These are phyloP conservation scores for Psittacula cyanocephala DNA, from an alignment of 2,113 vertebrate species.

Conservation along the genomic window DNA sequence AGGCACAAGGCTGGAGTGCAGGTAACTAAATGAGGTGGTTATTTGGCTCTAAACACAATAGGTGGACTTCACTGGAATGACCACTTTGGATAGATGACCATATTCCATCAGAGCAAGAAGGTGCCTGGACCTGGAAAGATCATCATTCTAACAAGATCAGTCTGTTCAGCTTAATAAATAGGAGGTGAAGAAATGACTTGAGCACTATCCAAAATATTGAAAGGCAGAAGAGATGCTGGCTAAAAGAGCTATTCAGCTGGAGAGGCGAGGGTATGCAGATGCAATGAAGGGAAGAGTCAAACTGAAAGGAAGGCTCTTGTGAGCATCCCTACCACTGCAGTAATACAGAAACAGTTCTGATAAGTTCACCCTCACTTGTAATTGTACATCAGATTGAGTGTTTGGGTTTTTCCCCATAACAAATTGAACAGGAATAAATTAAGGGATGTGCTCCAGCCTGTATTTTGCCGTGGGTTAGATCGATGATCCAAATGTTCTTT, in stretches of 20 bases:
- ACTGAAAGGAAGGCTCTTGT: neutral
- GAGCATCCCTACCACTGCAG: conserved; percentile 1
- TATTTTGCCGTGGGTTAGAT: conserved; percentile 45
- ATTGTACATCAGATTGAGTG: conserved; percentile 23
- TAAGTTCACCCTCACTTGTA: conserved; percentile 1
- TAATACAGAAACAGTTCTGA: neutral
- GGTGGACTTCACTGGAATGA: neutral
- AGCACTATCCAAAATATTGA: conserved; percentile 20
- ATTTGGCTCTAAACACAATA: neutral
- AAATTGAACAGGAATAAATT: conserved; percentile 59
- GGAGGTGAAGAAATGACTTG: conserved; percentile 35
- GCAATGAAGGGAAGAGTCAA: neutral
- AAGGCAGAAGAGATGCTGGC: conserved; percentile 16
- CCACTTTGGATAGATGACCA: neutral
- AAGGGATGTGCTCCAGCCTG: conserved; percentile 42
- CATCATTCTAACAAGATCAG: neutral
- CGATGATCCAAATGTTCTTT: conserved; percentile 60
- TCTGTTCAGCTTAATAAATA: conserved; percentile 40
- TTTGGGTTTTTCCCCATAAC: conserved; percentile 39
- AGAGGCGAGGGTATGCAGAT: neutral
- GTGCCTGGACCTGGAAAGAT: neutral
- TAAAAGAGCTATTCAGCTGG: neutral
- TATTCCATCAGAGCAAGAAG: neutral
- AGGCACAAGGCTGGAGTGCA: neutral
- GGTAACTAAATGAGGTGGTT: neutral